Base-by-base conservation (phyloP, 2,888 invertebrate species). In the Drosophila birchii region DNA sequence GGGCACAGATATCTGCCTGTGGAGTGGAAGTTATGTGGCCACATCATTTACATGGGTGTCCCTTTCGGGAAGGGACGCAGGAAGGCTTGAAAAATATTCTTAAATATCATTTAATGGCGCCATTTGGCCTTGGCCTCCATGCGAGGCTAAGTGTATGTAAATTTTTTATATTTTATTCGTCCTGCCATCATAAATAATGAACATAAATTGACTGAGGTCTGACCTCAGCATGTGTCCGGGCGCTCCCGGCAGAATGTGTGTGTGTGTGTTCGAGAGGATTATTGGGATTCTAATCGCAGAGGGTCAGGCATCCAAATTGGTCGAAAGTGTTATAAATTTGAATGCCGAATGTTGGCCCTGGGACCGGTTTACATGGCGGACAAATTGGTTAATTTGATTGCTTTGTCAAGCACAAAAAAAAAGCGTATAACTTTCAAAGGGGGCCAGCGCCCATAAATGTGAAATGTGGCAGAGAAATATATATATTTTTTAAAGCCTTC, bases 141-240 rank as follows among this genome's bases (percentile, higher is more conserved):
- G 32, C 45, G n/a, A 63, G 45, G 56, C n/a, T 34, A 29, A 53
- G 29, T 51, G 61, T 72, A 74, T 67, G 68, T 54, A 59, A 57
- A 70, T 70, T 66, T 78, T 71, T 73, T 67, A 66, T 67, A 71
- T 67, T 62, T 66, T 59, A 62, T 58, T 59, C 57, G 55, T 57
- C 53, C 34, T 64, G 38, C 67, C 73, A 66, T 61, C 76, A 78
- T 74, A 78, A 77, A 80, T 78, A 86, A 83, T 80, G 72, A 72
- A 72, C 62, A 78, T 67, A 76, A 87, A 80, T 76, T 61, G 63
- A 63, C 56, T 51, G 68, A 41, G 68, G 68, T 49, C 55, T 59
- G 47, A 43, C 45, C 43, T 26, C 61, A 71, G 41, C 23, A 56
- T 56, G 72, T 41, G 44, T 36, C 32, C 18, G 23, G 43, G 20